A percentile compares a stretch with the other conserved stretches of the same genome.
These are phyloP conservation scores for Sminthopsis crassicaudata DNA, from an alignment of 2,113 vertebrate genomes.

Conservation along the genomic window DNA sequence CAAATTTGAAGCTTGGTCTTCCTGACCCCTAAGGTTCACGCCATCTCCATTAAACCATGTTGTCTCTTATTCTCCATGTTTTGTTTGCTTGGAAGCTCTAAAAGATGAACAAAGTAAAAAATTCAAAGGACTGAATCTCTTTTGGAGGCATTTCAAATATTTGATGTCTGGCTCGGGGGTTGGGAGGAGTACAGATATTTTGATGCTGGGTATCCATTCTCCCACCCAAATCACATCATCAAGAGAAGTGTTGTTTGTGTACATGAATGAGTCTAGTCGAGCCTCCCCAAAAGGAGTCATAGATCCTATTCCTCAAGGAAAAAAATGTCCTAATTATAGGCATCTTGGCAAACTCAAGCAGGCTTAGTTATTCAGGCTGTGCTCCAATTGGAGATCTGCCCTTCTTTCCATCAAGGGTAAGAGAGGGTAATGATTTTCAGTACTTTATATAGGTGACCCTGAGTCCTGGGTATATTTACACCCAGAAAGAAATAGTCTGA, in stretches of 20 bases:
- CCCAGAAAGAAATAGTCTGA: not conserved
- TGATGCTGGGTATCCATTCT: not conserved
- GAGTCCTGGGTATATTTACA: not conserved
- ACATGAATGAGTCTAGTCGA: not conserved
- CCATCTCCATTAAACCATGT: not conserved
- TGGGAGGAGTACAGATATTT: not conserved
- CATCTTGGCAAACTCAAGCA: not conserved
- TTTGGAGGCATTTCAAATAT: not conserved
- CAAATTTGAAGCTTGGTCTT: not conserved
- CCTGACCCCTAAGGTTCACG: not conserved
- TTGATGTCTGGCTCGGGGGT: not conserved
- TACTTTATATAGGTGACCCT: not conserved
- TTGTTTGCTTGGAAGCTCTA: not conserved
- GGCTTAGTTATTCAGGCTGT: conserved; percentile 32
- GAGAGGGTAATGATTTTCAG: not conserved
- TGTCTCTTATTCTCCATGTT: not conserved
- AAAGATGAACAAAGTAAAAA: not conserved
- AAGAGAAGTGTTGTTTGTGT: not conserved
- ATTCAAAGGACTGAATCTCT: not conserved
- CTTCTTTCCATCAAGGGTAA: not conserved
- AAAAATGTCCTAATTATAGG: not conserved
- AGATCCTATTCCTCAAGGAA: not conserved
- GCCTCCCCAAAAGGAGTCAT: not conserved
- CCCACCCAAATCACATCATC: not conserved
- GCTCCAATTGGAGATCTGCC: not conserved